phyloP scores from a whole-genome alignment of 2,113 vertebrate genomes.

The Microcebus tavaratra region DNA sequence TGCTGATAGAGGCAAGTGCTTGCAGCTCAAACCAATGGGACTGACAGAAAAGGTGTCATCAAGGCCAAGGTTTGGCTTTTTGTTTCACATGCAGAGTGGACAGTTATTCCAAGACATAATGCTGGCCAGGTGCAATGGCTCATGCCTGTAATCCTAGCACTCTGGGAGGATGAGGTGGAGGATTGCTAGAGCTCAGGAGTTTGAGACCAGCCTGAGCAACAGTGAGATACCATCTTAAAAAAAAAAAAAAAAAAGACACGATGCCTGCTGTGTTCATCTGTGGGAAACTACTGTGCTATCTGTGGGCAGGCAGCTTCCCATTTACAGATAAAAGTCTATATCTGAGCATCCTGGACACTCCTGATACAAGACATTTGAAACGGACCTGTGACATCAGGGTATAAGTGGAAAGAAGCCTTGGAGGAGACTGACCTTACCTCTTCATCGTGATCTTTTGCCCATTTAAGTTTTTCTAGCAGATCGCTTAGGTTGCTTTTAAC shows the following conservation, averaged over 20 bases:
- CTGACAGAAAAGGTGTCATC: background rate
- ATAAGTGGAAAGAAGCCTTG: background rate
- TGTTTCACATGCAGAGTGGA: background rate
- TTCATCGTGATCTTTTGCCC: conserved; percentile 95
- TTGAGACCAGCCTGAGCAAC: too few species aligned
- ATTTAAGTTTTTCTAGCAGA: conserved; percentile 94
- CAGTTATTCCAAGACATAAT: background rate
- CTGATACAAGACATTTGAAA: background rate
- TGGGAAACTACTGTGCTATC: background rate
- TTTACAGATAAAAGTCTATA: background rate
- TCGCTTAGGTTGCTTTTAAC: conserved; percentile 94
- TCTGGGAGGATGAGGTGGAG: too few species aligned
- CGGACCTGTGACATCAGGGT: rapidly evolving
- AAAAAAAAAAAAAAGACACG: background rate
- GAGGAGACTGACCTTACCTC: conserved; percentile 86
- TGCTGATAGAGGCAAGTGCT: background rate
- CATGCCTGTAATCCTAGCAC: too few species aligned
- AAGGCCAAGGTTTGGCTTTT: background rate
- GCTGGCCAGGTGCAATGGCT: too few species aligned
- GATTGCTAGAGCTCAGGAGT: too few species aligned
- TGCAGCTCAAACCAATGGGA: background rate
- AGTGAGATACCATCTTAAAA: too few species aligned
- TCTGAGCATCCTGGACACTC: background rate
- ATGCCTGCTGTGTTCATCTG: background rate
- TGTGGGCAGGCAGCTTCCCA: background rate